A percentile compares a stretch with the other conserved stretches of the same genome.
Evolutionary conservation across 2,888 invertebrate genomes (phyloP).

Genomic region (Spodoptera exigua): DNA sequence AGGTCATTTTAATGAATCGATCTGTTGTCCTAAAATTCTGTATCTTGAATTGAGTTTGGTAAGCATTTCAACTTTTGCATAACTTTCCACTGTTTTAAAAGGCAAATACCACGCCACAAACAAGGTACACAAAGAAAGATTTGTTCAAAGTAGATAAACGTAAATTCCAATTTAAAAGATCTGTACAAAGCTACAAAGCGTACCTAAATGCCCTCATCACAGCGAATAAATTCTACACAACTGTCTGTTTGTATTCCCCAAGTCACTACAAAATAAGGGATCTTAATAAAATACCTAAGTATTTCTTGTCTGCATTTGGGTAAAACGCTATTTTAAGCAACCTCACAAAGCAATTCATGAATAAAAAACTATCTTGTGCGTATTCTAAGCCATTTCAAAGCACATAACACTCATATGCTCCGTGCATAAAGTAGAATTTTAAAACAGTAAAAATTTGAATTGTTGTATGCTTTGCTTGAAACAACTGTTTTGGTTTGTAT

Average conservation of each 20-base stretch:
- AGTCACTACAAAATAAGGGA: constrained; percentile 3
- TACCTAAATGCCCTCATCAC: constrained; percentile 11
- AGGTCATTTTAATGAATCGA: constrained; percentile 18
- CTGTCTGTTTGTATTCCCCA: not conserved
- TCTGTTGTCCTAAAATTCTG: too few species aligned
- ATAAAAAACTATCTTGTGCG: constrained; percentile 24
- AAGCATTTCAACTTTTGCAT: too few species aligned
- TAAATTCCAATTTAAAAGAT: not conserved
- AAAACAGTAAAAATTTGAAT: too few species aligned
- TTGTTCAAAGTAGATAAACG: not conserved
- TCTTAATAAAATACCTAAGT: constrained; percentile 9
- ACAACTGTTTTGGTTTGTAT: too few species aligned
- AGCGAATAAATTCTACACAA: constrained; percentile 12
- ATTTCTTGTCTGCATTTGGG: constrained; percentile 16
- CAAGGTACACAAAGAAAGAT: not conserved
- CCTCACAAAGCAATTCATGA: constrained; percentile 25
- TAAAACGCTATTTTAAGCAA: constrained; percentile 6
- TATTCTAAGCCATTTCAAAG: constrained; percentile 21
- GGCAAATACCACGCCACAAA: too few species aligned
- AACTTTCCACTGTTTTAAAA: too few species aligned
- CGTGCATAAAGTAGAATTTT: not conserved
- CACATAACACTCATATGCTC: constrained; percentile 8
- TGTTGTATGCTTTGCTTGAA: too few species aligned
- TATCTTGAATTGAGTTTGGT: too few species aligned
- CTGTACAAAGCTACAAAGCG: not conserved